Base-by-base conservation (phyloP, 2,113 vertebrate genomes). In the Tapirus terrestris region DNA sequence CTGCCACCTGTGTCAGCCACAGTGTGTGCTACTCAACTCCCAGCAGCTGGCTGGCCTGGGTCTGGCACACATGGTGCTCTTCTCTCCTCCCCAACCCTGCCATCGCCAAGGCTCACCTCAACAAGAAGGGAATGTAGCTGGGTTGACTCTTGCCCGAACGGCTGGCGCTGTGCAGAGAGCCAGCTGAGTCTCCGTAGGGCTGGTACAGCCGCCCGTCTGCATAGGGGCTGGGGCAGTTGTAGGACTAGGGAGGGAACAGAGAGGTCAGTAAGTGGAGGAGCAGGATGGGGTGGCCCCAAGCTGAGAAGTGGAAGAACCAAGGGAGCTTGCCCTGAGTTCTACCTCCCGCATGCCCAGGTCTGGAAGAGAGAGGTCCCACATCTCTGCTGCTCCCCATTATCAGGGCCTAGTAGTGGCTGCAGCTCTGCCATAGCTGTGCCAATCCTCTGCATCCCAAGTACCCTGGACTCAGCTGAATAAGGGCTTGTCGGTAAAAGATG, bases 101-200 rank as follows among this genome's bases (percentile, higher is more conserved):
- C 39, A 0, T 31, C 31, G 3, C 68, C 53, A 17, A 53, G 45
- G 48, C 73, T 98, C 98, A 99, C 99, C 99, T 98, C 76, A 99
- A 98, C 97, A 99, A 98, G 75, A 99, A 99, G 17, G 99, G 99
- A 70, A 99, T 99, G 93, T 99, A 99, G 99, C 99, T 99, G 97
- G 99, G 99, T 97, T 99, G 99, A 95, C 99, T 99, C 98, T 99
- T 99, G 96, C 99, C 99, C 2, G 99, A 99, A 97, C 99, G 99
- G 94, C 99, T 98, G 33, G 99, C 99, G 88, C 99, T 99, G 83
- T 99, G 99, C 97, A 99, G 98, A 23, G 99, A 99, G 43, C 98
- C 99, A 0, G 99, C 99, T 29, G 99, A 99, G 80, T 99, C 99
- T 2, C 99, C 99, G 0, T 98, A 99, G 5, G 99, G 98, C 31